Evolutionary conservation across 2,113 vertebrate genomes (phyloP).

Genomic region (Tretioscincus oriximinensis): DNA sequence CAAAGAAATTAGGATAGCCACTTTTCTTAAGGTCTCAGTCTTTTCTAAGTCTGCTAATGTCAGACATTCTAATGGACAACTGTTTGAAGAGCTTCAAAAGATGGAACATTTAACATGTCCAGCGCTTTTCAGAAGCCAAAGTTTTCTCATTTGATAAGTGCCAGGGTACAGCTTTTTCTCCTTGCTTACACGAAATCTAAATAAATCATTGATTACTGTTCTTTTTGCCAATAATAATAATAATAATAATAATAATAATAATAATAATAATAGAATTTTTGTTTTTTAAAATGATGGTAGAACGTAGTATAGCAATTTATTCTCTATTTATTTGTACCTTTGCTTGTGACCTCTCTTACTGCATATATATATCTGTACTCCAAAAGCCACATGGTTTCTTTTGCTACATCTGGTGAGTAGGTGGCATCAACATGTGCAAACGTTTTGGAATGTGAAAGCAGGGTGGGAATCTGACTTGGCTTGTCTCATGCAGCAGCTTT

Average conservation of each 20-base stretch:
- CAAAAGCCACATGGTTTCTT: constrained; percentile 48
- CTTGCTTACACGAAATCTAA: not conserved
- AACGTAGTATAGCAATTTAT: not conserved
- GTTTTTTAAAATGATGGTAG: not conserved
- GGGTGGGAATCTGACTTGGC: constrained; percentile 23
- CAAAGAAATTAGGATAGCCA: constrained; percentile 44
- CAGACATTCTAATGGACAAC: constrained; percentile 15
- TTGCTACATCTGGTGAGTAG: constrained; percentile 61
- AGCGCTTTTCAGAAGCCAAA: not conserved
- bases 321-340: constrained; percentile 6
- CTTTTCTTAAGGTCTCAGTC: constrained; percentile 6
- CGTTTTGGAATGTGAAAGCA: constrained; percentile 21
- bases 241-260: too few species aligned
- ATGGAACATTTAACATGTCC: constrained; percentile 22
- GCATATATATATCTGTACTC: constrained; percentile 19
- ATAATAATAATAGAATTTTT: not conserved
- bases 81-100: not conserved
- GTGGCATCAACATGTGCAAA: constrained; percentile 41
- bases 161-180: not conserved
- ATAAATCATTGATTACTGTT: not conserved
- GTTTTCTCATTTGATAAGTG: not conserved
- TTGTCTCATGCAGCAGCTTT: constrained; percentile 32
- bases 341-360: constrained; percentile 7
- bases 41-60: constrained; percentile 20
- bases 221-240: not conserved